A percentile compares a stretch with the other conserved stretches of the same genome.
These are phyloP conservation scores for Emydoidea blandingii DNA, from an alignment of 2,797 vertebrate genomes.

Conservation along the genomic window DNA sequence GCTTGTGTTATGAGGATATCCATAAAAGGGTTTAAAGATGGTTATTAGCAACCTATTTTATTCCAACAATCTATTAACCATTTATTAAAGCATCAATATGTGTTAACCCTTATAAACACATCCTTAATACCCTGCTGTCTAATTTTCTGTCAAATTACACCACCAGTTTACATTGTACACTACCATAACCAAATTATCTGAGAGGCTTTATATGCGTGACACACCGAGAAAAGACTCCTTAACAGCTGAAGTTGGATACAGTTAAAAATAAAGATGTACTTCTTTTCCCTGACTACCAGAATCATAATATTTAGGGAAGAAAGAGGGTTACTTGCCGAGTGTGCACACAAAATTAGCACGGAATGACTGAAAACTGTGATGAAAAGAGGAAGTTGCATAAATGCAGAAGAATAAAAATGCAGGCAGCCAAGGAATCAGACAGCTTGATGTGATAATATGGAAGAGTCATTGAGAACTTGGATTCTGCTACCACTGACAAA, in stretches of 20 bases:
- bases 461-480: neutral
- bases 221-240: neutral
- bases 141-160: rapidly evolving
- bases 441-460: neutral
- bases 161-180: neutral
- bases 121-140: neutral
- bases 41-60: constrained; percentile 10
- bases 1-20: neutral
- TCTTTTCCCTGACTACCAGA: neutral
- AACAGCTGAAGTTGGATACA: neutral
- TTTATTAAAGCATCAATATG: constrained; percentile 19
- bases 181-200: neutral
- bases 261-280: neutral
- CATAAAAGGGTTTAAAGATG: neutral
- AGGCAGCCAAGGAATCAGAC: neutral
- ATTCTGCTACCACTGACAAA: neutral
- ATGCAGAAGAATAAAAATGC: rapidly evolving
- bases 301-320: neutral
- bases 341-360: neutral
- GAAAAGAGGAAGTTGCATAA: constrained; percentile 30
- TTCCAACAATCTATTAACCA: neutral
- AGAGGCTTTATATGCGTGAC: neutral
- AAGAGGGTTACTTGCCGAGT: neutral
- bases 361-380: constrained; percentile 3
- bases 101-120: neutral